Evolutionary conservation across 2,797 vertebrate genomes (phyloP).

Genomic region (Myotis myotis): DNA sequence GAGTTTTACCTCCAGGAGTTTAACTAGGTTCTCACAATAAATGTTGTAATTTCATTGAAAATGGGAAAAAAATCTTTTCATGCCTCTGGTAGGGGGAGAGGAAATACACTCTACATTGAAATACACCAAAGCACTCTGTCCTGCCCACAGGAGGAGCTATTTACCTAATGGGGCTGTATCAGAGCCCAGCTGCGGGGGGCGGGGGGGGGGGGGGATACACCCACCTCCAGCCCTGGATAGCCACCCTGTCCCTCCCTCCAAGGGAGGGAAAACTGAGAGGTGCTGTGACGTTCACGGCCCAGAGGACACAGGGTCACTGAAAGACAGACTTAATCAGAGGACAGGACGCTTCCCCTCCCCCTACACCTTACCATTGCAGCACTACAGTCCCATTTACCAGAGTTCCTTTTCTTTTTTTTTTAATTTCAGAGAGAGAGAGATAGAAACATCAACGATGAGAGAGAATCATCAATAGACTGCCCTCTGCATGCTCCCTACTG

Average conservation of each 20-base stretch:
- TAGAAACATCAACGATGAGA: no score
- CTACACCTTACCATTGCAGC: background rate
- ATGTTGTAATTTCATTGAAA: background rate
- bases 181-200: background rate
- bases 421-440: no score
- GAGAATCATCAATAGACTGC: no score
- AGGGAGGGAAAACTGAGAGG: background rate
- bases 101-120: background rate
- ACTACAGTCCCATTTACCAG: background rate
- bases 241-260: background rate
- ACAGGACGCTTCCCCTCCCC: background rate
- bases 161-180: background rate
- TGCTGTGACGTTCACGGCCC: background rate
- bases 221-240: background rate
- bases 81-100: background rate
- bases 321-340: background rate
- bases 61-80: background rate
- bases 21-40: background rate
- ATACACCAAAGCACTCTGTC: background rate
- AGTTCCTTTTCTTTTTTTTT: background rate
- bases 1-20: background rate
- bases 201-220: background rate
- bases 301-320: background rate
- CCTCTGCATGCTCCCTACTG: no score
- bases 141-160: background rate